Percentiles rank a stretch among this genome's conserved stretches.
These are phyloP conservation scores for Calycopis cecrops DNA, from an alignment of 1,140 invertebrate species.

Conservation along the genomic window DNA sequence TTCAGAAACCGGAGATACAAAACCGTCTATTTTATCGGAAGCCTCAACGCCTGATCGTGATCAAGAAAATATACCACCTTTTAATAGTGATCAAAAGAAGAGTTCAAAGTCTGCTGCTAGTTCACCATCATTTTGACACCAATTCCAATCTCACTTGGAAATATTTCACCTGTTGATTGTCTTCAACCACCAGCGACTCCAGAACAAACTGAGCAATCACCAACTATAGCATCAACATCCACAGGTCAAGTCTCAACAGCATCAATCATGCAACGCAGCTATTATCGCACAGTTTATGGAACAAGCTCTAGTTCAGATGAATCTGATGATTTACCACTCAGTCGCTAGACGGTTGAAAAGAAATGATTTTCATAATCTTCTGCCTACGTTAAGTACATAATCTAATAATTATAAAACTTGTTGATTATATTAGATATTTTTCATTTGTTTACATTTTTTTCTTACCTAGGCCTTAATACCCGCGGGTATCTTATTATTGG, in stretches of 20 bases:
- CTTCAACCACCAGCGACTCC: constrained; percentile 21
- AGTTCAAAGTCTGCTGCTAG: background rate
- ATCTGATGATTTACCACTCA: constrained; percentile 20
- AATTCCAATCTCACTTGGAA: constrained; percentile 17
- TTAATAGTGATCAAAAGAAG: constrained; percentile 11
- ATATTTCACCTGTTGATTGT: constrained; percentile 23
- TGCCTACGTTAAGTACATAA: no score
- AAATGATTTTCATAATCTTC: constrained; percentile 21
- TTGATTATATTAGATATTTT: no score
- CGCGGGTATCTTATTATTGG: no score
- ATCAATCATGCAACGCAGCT: constrained; percentile 24
- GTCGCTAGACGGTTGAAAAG: constrained; percentile 21
- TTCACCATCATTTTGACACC: constrained; percentile 13
- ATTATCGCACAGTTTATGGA: constrained; percentile 26
- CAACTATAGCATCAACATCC: constrained; percentile 21
- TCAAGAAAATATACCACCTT: constrained; percentile 23
- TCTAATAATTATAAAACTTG: no score
- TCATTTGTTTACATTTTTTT: no score
- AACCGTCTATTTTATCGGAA: constrained; percentile 28
- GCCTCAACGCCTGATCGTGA: constrained; percentile 22
- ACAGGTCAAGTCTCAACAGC: constrained; percentile 18
- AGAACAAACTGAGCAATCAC: constrained; percentile 24
- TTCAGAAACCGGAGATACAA: constrained; percentile 21
- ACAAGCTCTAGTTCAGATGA: constrained; percentile 28
- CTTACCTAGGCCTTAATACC: no score